These are phyloP conservation scores for Campylomormyrus numenius DNA, from an alignment of 2,113 vertebrate genomes.

Conservation along the genomic window DNA sequence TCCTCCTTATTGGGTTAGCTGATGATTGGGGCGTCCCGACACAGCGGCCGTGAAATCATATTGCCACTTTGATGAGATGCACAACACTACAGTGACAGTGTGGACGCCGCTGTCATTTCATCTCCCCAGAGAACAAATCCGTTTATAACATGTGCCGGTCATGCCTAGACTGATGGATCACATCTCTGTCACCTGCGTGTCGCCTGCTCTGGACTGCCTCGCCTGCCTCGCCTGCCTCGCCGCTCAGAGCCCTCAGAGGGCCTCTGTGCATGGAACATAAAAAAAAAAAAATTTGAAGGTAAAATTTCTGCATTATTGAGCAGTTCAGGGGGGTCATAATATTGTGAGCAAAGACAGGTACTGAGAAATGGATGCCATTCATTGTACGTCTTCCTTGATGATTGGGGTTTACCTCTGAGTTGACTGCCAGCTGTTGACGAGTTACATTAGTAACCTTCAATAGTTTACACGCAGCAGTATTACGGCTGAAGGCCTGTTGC, in stretches of 20 bases:
- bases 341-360: neutral
- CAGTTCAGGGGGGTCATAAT: neutral
- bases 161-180: neutral
- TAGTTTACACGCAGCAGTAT: neutral
- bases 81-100: neutral
- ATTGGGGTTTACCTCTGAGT: neutral
- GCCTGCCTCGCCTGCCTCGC: no score
- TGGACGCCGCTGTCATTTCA: neutral
- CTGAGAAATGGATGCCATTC: neutral
- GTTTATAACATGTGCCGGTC: neutral
- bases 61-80: constrained; percentile 9
- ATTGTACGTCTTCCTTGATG: neutral
- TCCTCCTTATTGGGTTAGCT: constrained; percentile 1
- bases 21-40: neutral
- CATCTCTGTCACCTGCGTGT: constrained; percentile 4
- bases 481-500: neutral
- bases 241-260: neutral
- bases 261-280: neutral
- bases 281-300: neutral
- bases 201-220: neutral
- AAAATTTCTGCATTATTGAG: neutral
- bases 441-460: neutral
- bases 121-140: constrained; percentile 12
- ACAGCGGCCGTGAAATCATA: constrained; percentile 13
- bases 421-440: neutral